A percentile compares a stretch with the other conserved stretches of the same genome.
phyloP scores from a whole-genome alignment of 2,888 invertebrate genomes.

The Caenorhabditis auriculariae region DNA sequence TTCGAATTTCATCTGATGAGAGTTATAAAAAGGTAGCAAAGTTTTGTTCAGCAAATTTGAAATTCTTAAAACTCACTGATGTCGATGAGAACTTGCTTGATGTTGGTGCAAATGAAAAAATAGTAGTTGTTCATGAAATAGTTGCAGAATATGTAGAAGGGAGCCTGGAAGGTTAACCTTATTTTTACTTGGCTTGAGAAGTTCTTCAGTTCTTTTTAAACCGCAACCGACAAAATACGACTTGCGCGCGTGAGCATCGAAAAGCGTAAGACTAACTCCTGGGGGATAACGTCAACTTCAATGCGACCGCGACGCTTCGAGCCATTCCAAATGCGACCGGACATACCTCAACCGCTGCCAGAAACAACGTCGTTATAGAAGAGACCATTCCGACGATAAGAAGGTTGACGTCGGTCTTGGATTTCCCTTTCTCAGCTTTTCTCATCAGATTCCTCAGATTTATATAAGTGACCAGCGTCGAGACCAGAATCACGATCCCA shows the following conservation, averaged over 20 bases:
- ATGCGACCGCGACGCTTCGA: too few species aligned
- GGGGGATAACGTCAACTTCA: too few species aligned
- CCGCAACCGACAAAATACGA: too few species aligned
- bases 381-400: neutral
- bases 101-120: neutral
- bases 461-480: neutral
- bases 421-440: too few species aligned
- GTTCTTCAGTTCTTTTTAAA: too few species aligned
- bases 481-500: neutral
- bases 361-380: neutral
- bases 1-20: neutral
- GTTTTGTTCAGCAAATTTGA: neutral
- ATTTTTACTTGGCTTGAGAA: too few species aligned
- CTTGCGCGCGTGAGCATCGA: too few species aligned
- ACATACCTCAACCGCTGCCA: neutral
- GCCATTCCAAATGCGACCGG: too few species aligned
- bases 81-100: neutral
- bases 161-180: neutral
- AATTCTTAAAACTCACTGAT: neutral
- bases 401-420: neutral
- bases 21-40: neutral
- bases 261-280: too few species aligned
- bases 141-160: neutral
- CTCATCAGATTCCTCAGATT: neutral
- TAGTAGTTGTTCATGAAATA: neutral